phyloP scores from a whole-genome alignment of 2,888 invertebrate genomes.

The Drosophila peninsularis region DNA sequence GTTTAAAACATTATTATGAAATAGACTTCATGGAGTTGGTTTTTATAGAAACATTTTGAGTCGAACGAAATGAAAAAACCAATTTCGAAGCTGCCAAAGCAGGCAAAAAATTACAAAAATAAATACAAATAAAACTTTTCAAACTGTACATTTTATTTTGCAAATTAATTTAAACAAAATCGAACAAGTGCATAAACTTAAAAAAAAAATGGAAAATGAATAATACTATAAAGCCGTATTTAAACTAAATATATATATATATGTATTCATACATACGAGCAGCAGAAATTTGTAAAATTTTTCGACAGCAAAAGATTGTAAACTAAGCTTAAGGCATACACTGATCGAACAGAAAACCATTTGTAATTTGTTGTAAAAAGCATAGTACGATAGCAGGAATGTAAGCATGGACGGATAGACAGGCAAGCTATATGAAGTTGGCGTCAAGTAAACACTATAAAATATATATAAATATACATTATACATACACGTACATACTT shows the following conservation, averaged over 20 bases:
- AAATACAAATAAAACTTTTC: constrained; percentile 14
- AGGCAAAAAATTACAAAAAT: constrained; percentile 5
- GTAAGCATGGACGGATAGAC: constrained; percentile 25
- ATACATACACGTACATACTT: constrained; percentile 67
- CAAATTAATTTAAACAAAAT: constrained; percentile 53
- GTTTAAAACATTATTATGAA: background rate
- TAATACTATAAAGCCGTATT: constrained; percentile 36
- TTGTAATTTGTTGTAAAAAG: constrained; percentile 81
- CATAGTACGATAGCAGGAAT: constrained; percentile 29
- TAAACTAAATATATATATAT: constrained; percentile 27
- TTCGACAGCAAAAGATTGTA: constrained; percentile 63
- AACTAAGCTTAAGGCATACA: constrained; percentile 60
- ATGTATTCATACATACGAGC: constrained; percentile 38
- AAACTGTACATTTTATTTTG: constrained; percentile 64
- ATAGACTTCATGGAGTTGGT: constrained; percentile 33
- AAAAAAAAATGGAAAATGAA: constrained; percentile 21
- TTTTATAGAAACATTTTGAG: constrained; percentile 30
- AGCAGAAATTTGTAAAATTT: constrained; percentile 72
- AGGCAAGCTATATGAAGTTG: constrained; percentile 38
- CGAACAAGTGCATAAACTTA: constrained; percentile 9
- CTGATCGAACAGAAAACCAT: constrained; percentile 38
- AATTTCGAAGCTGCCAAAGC: constrained; percentile 42
- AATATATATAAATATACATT: constrained; percentile 51
- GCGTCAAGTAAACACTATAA: constrained; percentile 68
- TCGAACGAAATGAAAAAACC: background rate